phyloP scores from a whole-genome alignment of 2,797 vertebrate genomes.

The Dicrostonyx torquatus region DNA sequence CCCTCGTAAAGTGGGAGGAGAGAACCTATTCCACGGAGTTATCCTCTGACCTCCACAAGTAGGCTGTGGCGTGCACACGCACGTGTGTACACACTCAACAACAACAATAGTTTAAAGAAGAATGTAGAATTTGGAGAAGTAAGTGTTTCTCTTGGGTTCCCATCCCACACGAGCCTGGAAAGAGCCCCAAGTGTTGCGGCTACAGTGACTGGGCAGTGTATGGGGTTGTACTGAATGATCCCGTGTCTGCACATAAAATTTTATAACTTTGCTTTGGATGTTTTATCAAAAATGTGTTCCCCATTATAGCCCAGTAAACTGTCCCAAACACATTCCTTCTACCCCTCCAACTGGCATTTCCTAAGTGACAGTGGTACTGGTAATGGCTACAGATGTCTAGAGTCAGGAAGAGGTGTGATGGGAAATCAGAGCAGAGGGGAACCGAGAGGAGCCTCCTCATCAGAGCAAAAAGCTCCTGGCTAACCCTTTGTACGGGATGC shows the following conservation, averaged over 20 bases:
- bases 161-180: background rate
- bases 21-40: background rate
- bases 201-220: background rate
- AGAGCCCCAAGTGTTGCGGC: background rate
- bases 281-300: background rate
- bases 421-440: background rate
- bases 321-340: background rate
- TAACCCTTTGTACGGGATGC: background rate
- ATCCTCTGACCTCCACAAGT: background rate
- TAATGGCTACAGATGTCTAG: too few species aligned
- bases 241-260: background rate
- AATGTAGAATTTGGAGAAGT: background rate
- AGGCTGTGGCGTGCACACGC: too few species aligned
- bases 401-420: background rate
- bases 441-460: background rate
- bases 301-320: background rate
- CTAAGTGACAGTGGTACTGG: background rate
- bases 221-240: background rate
- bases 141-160: background rate
- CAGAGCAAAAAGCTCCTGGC: background rate
- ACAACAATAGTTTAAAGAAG: background rate
- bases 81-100: background rate
- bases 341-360: background rate
- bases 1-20: background rate
- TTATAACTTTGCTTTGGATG: conserved; percentile 27